Conservation (phyloP, 2,113 vertebrate species). For the Channa maculata region DNA sequence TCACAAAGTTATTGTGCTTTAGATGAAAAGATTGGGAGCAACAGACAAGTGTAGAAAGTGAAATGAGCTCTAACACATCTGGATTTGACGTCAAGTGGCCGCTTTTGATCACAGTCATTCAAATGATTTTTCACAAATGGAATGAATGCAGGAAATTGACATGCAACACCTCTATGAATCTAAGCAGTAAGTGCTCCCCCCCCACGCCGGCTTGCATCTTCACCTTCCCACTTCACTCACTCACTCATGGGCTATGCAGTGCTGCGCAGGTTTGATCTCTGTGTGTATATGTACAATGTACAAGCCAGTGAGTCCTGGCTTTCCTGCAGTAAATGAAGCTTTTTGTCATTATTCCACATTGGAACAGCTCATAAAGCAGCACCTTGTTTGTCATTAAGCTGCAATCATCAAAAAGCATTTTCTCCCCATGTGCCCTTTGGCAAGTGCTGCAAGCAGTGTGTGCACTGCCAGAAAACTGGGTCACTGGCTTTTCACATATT, state of each 20-base stretch:
- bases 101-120: not conserved
- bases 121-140: not conserved
- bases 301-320: not conserved
- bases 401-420: conserved; percentile 25
- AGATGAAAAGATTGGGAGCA: not conserved
- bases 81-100: not conserved
- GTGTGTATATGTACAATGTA: not conserved
- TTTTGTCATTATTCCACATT: conserved; percentile 5
- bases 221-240: not conserved
- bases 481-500: conserved; percentile 54
- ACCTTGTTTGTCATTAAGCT: conserved; percentile 39
- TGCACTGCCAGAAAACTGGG: conserved; percentile 45
- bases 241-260: too few species aligned
- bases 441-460: conserved; percentile 5
- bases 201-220: not conserved
- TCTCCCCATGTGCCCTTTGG: conserved; percentile 9
- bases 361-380: conserved; percentile 5
- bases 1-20: too few species aligned
- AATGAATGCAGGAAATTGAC: conserved; percentile 1
- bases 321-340: conserved; percentile 9
- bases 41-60: not conserved
- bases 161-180: not conserved
- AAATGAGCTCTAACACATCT: not conserved
- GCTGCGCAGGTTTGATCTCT: too few species aligned
- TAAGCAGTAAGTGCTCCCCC: conserved; percentile 7